Percentiles rank a stretch among this genome's conserved stretches.
Evolutionary conservation across 2,113 vertebrate genomes (phyloP).

Genomic region (Deroptyus accipitrinus): DNA sequence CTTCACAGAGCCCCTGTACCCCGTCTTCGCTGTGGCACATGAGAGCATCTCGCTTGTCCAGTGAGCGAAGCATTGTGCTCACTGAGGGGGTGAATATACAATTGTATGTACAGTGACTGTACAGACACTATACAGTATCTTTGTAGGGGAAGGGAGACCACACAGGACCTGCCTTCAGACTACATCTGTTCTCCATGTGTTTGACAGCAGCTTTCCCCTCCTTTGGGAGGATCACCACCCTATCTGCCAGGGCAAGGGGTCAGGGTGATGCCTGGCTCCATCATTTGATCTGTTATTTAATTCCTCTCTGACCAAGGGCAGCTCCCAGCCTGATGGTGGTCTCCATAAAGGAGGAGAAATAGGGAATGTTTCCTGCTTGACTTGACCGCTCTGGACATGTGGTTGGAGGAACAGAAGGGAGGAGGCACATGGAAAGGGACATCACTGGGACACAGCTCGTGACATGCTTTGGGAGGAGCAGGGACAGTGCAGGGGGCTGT

Average conservation of each 20-base stretch:
- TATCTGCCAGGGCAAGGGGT: accelerated
- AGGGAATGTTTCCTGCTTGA: neutral
- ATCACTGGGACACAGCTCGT: neutral
- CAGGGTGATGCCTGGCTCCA: neutral
- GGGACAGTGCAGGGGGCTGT: neutral
- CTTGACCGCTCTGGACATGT: neutral
- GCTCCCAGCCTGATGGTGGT: neutral
- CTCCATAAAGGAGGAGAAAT: neutral
- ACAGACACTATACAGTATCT: neutral
- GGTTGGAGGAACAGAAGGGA: neutral
- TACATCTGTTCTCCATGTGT: neutral
- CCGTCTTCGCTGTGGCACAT: slow-evolving; percentile 86
- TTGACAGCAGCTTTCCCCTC: neutral
- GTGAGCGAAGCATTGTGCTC: neutral
- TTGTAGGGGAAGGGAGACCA: neutral
- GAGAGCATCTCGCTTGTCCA: slow-evolving; percentile 72
- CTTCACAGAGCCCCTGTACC: slow-evolving; percentile 80
- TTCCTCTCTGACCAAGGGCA: neutral
- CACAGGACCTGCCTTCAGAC: neutral
- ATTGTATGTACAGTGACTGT: neutral
- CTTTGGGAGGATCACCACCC: neutral
- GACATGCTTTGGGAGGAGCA: neutral
- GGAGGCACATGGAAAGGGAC: neutral
- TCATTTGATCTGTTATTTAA: neutral
- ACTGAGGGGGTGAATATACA: neutral